Evolutionary conservation across 2,113 vertebrate species (phyloP).

Genomic region (Zapornia atra): DNA sequence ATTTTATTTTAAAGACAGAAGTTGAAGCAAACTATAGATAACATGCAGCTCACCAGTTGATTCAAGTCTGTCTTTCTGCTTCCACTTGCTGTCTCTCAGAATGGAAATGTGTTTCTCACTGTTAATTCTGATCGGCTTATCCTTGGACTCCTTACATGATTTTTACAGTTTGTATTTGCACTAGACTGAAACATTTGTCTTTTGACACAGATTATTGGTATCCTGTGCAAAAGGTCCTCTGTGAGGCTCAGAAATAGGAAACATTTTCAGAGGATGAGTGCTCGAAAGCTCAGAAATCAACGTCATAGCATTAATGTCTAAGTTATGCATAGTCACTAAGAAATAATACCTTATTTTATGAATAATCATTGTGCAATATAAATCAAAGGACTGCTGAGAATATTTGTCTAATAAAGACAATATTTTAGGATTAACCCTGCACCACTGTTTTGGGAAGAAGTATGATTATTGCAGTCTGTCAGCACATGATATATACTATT

Average conservation of each 20-base stretch:
- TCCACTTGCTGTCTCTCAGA: neutral
- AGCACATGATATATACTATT: neutral
- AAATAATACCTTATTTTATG: neutral
- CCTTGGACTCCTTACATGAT: neutral
- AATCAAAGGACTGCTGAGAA: neutral
- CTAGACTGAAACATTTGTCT: neutral
- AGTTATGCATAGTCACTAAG: neutral
- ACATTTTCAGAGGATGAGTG: neutral
- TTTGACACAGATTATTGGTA: neutral
- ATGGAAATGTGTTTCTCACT: neutral
- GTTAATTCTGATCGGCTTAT: neutral
- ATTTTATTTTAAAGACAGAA: constrained; percentile 24
- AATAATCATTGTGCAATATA: neutral
- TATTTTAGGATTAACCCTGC: neutral
- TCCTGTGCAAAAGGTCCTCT: neutral
- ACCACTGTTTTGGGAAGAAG: neutral
- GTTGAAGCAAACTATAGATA: neutral
- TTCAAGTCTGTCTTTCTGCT: neutral
- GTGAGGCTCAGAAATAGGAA: neutral
- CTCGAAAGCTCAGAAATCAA: neutral
- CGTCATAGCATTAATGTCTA: neutral
- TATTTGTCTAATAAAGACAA: neutral
- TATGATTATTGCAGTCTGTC: neutral
- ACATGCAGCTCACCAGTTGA: neutral
- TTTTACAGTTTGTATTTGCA: neutral